These are phyloP conservation scores for Tachysurus fulvidraco DNA, from an alignment of 2,113 vertebrate species.

Conservation along the genomic window DNA sequence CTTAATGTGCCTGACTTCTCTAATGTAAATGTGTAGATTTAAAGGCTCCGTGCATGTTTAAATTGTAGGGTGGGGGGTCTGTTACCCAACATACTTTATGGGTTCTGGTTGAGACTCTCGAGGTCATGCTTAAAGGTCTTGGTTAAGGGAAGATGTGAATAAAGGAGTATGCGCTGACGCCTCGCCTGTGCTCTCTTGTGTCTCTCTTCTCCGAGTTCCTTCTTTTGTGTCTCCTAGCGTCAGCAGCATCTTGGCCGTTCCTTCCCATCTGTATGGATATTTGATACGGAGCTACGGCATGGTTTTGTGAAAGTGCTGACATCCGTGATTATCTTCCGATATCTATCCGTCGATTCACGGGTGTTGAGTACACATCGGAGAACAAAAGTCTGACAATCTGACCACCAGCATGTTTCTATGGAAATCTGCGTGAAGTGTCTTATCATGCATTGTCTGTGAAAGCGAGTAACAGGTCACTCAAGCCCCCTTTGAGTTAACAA, in stretches of 20 bases:
- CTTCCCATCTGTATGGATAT: slow-evolving; percentile 42
- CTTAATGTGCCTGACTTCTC: background rate
- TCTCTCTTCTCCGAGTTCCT: background rate
- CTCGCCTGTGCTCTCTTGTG: background rate
- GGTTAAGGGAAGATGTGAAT: slow-evolving; percentile 13
- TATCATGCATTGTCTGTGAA: slow-evolving; percentile 28
- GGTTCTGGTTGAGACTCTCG: background rate
- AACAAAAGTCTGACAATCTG: background rate
- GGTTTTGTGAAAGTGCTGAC: slow-evolving; percentile 46
- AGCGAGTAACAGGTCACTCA: slow-evolving; percentile 43
- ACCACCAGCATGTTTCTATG: slow-evolving; percentile 28
- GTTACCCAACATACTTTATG: background rate
- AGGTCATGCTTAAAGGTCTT: slow-evolving; percentile 3
- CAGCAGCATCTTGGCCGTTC: slow-evolving; percentile 38
- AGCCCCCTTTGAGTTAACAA: slow-evolving; percentile 49
- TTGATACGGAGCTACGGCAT: slow-evolving; percentile 43
- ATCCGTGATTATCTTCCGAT: slow-evolving; percentile 34
- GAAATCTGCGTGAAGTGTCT: slow-evolving; percentile 24
- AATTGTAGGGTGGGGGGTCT: background rate
- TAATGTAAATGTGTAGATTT: background rate
- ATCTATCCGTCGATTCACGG: background rate
- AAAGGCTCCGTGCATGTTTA: background rate
- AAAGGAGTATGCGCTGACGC: slow-evolving; percentile 2
- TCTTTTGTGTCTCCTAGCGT: slow-evolving; percentile 20
- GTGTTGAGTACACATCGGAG: background rate